These are phyloP conservation scores for Hartigia nigra DNA, from an alignment of 2,888 invertebrate species.

Conservation along the genomic window DNA sequence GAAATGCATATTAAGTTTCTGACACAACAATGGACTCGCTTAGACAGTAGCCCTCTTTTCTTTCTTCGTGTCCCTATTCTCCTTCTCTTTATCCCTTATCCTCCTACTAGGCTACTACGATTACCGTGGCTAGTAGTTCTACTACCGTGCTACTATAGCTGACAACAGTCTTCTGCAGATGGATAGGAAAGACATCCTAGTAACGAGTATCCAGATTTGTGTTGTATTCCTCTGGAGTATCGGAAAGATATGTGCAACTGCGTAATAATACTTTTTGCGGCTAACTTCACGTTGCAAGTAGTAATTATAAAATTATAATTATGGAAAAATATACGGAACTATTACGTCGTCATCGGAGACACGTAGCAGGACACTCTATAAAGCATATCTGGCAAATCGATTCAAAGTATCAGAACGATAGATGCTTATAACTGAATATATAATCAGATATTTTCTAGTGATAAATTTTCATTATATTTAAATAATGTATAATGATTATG, in stretches of 20 bases:
- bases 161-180: not conserved
- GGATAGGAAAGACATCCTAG: not conserved
- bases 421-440: not conserved
- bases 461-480: not conserved
- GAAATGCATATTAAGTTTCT: conserved; percentile 38
- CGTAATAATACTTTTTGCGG: not conserved
- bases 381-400: not conserved
- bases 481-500: not conserved
- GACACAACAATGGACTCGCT: conserved; percentile 45
- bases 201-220: not conserved
- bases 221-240: not conserved
- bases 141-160: not conserved
- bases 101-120: not conserved
- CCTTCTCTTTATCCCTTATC: conserved; percentile 14
- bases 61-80: conserved; percentile 4
- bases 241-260: not conserved
- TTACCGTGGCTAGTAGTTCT: not conserved
- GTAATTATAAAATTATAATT: not conserved
- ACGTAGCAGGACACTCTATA: not conserved
- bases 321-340: not conserved
- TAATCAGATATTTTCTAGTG: not conserved
- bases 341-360: not conserved
- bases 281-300: not conserved
- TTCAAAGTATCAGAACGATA: not conserved
- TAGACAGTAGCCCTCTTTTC: conserved; percentile 40